These are phyloP conservation scores for Magallana angulata DNA, from an alignment of 1,140 invertebrate genomes.

Conservation along the genomic window DNA sequence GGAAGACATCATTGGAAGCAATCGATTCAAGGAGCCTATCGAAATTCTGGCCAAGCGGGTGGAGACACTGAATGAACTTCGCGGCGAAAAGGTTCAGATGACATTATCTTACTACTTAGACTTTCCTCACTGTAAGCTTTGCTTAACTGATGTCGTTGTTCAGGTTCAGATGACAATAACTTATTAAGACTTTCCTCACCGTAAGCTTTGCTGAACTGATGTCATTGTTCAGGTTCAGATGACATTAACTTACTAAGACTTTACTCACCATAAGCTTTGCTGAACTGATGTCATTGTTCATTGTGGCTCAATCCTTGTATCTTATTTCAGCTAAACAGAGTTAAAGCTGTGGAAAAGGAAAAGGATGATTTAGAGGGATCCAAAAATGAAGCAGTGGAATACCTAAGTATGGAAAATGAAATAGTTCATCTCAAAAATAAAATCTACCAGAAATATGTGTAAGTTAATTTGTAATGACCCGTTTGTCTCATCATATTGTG, in stretches of 20 bases:
- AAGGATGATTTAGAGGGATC: slow-evolving; percentile 91
- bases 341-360: slow-evolving; percentile 94
- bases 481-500: not conserved
- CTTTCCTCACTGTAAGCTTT: too few species aligned
- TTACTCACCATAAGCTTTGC: too few species aligned
- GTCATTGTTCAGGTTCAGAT: too few species aligned
- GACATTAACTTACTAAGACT: not conserved
- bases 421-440: slow-evolving; percentile 86
- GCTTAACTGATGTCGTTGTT: too few species aligned
- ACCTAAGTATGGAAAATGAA: slow-evolving; percentile 89
- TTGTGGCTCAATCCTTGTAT: too few species aligned
- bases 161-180: not conserved
- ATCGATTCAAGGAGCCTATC: slow-evolving; percentile 90
- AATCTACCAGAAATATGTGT: slow-evolving; percentile 83
- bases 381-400: slow-evolving; percentile 92
- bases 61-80: slow-evolving; percentile 88
- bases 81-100: slow-evolving; percentile 87
- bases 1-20: slow-evolving; percentile 98
- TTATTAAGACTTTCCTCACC: too few species aligned
- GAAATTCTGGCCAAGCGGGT: slow-evolving; percentile 88
- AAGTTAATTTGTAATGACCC: slow-evolving; percentile 56
- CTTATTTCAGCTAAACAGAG: slow-evolving; percentile 85
- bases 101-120: too few species aligned
- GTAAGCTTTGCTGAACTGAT: too few species aligned
- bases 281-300: too few species aligned